Evolutionary conservation across 1,140 invertebrate species (phyloP), one percentile per base, ranked within the genome.

Genomic region (Caenorhabditis tropicalis): DNA sequence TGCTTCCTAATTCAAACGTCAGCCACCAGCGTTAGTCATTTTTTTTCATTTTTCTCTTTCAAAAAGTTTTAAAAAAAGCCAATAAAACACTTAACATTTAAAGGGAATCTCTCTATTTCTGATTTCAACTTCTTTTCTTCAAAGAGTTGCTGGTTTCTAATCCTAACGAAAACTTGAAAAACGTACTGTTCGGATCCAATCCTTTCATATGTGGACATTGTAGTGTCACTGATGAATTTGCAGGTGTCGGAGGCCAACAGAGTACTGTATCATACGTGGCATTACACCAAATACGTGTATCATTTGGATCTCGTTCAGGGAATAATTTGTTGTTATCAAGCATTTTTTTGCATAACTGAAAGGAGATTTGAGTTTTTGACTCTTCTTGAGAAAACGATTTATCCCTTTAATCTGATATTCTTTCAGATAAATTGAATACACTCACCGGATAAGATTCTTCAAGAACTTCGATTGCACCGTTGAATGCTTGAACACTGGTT

Each of bases 201-300:
- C 95, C 95, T 84, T 94, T 94, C 49, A 92, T 92, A 10, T 92
- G 91, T 1, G 95, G 95, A 91, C 95, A 96, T 87, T 92, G 93
- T 88, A 94, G 93, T 48, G 91, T 93, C 12, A 93, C 93, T 1
- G 93, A 92, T 1, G 92, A 92, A 2, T 93, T 94, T 4, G 94
- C 93, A 84, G 92, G 92, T 9, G 94, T 94, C 0, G 94, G 93
- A 9, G 94, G 94, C 95, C 95, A 96, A 89, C 95, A 95, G 3
- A 95, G 92, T 79, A 94, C 92, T 10, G 92, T 93, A 91, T 95
- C 95, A 93, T 93, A 95, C 7, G 93, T 94, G 88, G 94, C 93
- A 85, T 93, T 93, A 91, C 94, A 95, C 90, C 90, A 90, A 31
- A 84, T 74, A 19, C 82, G 49, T 16, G 87, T 85, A 27, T 91